These are phyloP conservation scores for Pachycephus smyrnensis DNA, from an alignment of 2,888 invertebrate species.

Conservation along the genomic window DNA sequence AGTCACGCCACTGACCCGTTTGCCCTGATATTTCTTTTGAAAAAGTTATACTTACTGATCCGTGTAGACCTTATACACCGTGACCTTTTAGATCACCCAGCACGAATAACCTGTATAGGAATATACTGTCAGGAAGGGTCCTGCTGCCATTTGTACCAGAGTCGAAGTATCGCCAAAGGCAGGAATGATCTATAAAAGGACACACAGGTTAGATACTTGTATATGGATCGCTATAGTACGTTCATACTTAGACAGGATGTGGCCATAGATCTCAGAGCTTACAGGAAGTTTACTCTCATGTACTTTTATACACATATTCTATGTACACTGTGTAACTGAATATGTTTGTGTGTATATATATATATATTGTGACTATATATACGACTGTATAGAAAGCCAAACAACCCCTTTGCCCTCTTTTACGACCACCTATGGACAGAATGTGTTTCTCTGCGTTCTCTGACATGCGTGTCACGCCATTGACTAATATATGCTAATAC, in stretches of 20 bases:
- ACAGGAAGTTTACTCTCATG: constrained; percentile 20
- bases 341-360: no score
- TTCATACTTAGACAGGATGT: not conserved
- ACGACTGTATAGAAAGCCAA: not conserved
- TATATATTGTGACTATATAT: not conserved
- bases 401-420: constrained; percentile 5
- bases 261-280: constrained; percentile 17
- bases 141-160: not conserved
- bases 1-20: no score
- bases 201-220: not conserved
- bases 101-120: not conserved
- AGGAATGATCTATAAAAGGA: constrained; percentile 23
- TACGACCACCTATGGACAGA: constrained; percentile 17
- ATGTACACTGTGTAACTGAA: not conserved
- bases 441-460: not conserved
- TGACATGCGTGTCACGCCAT: constrained; percentile 11
- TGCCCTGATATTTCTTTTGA: no score
- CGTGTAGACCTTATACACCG: not conserved
- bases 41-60: not conserved
- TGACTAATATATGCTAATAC: constrained; percentile 14
- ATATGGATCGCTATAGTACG: not conserved
- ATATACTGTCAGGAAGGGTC: not conserved
- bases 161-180: constrained; percentile 17
- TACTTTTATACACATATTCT: not conserved
- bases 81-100: not conserved